Base-by-base conservation (phyloP, 1,140 invertebrate species). In the Cydia pomonella region DNA sequence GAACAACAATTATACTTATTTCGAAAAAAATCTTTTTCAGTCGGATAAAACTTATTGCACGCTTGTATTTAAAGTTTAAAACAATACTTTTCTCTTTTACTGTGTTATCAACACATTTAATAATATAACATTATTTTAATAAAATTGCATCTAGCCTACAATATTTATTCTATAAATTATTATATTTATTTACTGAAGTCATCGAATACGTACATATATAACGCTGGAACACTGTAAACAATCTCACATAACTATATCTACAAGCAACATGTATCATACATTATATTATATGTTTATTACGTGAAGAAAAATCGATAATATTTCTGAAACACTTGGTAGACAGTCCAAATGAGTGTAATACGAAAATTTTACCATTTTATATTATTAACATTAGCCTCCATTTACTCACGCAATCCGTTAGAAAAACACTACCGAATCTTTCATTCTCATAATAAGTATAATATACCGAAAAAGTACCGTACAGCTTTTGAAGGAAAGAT, bases 201-300 rank as follows among this genome's bases (percentile, higher is more conserved):
- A 69, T 69, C 27, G 18, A 69, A 69, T 69, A 69, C 27, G 21
- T 29, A 69, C 38, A 69, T 33, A 69, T 69, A 69, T 69, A 29
- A 59, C 53, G 53, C 10, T 59, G 53, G 21, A 18, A 50, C 47
- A 59, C 53, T 59, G 50, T 53, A 59, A 59, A 59, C 53, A 59
- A 59, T 59, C 53, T 59, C 53, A 59, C 53, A 23, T 59, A 59
- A 3, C n/a, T 59, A 59, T 59, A 59, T 59, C 53, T 23, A 59
- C 53, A 59, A 59, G 53, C 53, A 59, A 59, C 53, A 59, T 53
- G 50, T 53, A 23, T 59, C 53, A 59, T 59, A 59, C 53, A 59
- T 7, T 18, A 50, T n/a, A 12, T 53, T 53, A 53, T 53, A 53
- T 53, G 50, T 53, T 53, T 53, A 53, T 53, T 53, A 53, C 50